Evolutionary conservation across 2,113 vertebrate genomes (phyloP), one percentile per base, ranked within the genome.

Genomic region (Etheostoma spectabile): DNA sequence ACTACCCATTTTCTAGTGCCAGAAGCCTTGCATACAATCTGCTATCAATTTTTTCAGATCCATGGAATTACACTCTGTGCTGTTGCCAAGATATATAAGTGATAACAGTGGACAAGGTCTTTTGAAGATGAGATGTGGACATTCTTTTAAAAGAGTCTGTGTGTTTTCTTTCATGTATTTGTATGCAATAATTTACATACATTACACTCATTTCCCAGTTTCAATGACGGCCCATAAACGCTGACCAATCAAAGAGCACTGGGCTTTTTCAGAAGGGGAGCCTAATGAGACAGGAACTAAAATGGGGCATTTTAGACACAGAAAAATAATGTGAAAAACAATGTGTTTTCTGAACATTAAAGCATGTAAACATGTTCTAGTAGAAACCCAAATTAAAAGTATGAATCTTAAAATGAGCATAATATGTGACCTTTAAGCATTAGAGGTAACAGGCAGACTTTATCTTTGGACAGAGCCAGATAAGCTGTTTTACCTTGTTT

Each of bases 11-110:
- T 94, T 92, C 92, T 95, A 90, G 78, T 94, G 95, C 93, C 90
- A 94, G 93, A 95, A 94, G 94, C 95, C 93, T 93, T 88, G 91
- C 85, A 74, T 85, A 78, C 84, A 95, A 95, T 97, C 96, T 97
- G 97, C 96, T 96, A 96, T 97, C 96, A 96, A 96, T 97, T 97
- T 96, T 89, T 93, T 87, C 91, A 93, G 94, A 96, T 95, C 95
- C 87, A 85, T 93, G 94, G 95, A 96, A 96, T 96, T 95, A 92
- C 89, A 89, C 91, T 93, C 93, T 88, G 90, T 87, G 93, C 95
- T 94, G 91, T 93, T 84, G 97, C 96, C 96, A 96, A 97, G 95
- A 96, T 96, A 96, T 97, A 96, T 97, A 96, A 97, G 96, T 95
- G 96, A 97, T 97, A 96, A 95, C 95, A 96, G 95, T 93, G 93